Evolutionary conservation across 2,113 vertebrate species (phyloP).

Genomic region (Bubo bubo): DNA sequence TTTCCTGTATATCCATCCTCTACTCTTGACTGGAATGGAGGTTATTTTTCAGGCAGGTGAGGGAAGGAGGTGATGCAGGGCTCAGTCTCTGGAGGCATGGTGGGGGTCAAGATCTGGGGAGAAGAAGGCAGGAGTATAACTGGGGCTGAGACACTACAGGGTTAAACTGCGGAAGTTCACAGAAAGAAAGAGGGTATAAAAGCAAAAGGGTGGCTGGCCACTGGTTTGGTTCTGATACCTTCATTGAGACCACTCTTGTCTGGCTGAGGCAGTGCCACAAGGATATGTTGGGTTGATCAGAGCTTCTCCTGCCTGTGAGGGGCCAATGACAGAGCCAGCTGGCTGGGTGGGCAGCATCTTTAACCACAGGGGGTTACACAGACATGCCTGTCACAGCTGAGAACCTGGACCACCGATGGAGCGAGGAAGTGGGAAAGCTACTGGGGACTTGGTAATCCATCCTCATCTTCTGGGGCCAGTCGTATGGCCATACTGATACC

Average conservation of each 20-base stretch:
- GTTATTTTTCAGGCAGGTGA: background rate
- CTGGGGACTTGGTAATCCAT: background rate
- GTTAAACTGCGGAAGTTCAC: background rate
- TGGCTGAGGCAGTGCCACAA: background rate
- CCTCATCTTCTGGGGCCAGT: slow-evolving; percentile 14
- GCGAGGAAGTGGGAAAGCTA: background rate
- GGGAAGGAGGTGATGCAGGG: background rate
- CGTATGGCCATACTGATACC: slow-evolving; percentile 9
- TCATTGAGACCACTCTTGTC: background rate
- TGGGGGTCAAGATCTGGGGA: background rate
- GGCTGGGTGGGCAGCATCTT: background rate
- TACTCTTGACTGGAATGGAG: background rate
- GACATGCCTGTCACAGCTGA: accelerated
- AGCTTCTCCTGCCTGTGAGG: background rate
- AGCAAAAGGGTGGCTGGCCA: background rate
- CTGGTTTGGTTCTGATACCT: background rate
- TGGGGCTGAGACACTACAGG: background rate
- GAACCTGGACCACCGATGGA: background rate
- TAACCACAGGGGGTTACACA: accelerated
- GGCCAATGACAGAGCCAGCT: accelerated
- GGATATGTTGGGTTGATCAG: background rate
- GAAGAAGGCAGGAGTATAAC: background rate
- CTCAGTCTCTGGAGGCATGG: background rate
- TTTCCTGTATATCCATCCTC: background rate
- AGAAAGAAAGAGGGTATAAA: background rate